A percentile compares a stretch with the other conserved stretches of the same genome.
Evolutionary conservation across 2,888 invertebrate genomes (phyloP).

Genomic region (Calameuta pallipes): DNA sequence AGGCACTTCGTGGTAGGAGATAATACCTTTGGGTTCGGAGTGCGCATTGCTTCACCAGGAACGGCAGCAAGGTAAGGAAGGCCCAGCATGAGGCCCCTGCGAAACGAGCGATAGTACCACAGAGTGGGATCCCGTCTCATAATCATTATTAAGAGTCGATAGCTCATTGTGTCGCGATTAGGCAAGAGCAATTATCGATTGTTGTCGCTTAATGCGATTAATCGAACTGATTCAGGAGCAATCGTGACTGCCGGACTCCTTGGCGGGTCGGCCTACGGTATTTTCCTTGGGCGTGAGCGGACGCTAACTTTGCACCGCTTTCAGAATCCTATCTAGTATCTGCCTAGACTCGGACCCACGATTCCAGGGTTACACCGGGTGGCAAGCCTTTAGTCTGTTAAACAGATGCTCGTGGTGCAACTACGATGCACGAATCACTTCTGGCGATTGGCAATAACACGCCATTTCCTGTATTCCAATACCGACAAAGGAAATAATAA

Average conservation of each 20-base stretch:
- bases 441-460: too few species aligned
- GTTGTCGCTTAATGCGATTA: slow-evolving; percentile 51
- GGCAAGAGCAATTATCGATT: slow-evolving; percentile 54
- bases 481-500: too few species aligned
- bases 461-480: too few species aligned
- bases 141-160: slow-evolving; percentile 34
- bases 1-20: slow-evolving; percentile 44
- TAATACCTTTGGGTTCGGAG: slow-evolving; percentile 38
- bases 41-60: slow-evolving; percentile 35
- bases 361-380: too few species aligned
- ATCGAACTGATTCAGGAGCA: slow-evolving; percentile 49
- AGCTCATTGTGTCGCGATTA: slow-evolving; percentile 40
- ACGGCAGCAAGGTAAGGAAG: slow-evolving; percentile 33
- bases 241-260: slow-evolving; percentile 35
- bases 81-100: slow-evolving; percentile 43
- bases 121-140: slow-evolving; percentile 33
- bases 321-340: neutral
- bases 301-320: slow-evolving; percentile 3
- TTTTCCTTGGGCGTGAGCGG: slow-evolving; percentile 10
- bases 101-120: slow-evolving; percentile 16
- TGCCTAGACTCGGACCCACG: too few species aligned
- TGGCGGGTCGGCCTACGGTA: slow-evolving; percentile 20
- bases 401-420: too few species aligned
- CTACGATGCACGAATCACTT: too few species aligned
- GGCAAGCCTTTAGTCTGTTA: too few species aligned